Evolutionary conservation across 2,113 vertebrate genomes (phyloP), one percentile per base, ranked within the genome.

Genomic region (Rhinolophus sinicus): DNA sequence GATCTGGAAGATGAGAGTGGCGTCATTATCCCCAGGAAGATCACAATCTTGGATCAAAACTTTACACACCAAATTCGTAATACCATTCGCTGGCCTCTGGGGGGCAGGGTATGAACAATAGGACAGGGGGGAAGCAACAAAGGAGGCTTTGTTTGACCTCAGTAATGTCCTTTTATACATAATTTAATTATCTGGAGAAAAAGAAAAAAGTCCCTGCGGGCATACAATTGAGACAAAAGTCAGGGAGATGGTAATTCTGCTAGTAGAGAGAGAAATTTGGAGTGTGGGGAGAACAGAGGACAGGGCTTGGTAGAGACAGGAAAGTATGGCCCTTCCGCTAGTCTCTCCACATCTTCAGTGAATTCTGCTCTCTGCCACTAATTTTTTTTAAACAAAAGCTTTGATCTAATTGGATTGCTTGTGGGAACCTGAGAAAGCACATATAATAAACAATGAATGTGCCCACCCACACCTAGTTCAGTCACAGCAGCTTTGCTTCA

Each of bases 301-400:
- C 30, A 69, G 12, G 24, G n/a, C 24, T 50, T 47, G 12, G 11
- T 21, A 82, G 69, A 40, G 12, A 65, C 4, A 72, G 64, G 64
- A 86, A 86, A 90, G 12, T 65, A 56, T 84, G 62, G 56, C 26
- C 64, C 70, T 96, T 92, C 14, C 40, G 9, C 35, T 7, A 72
- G 50, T 92, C 21, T 84, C 21, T 84, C 54, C 35, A 70, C 33
- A 47, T 88, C 67, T 70, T 83, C 7, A 35, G 30, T 21, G 62
- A 52, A 88, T 54, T 90, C 58, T 88, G 22, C 14, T 88, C 47
- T 38, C 8, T 0, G 1, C 19, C 4, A 14, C 8, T 7, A 52
- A 38, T 47, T n/a, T 69, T 90, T 93, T 93, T 24, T 15, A 90
- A 88, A 54, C 58, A 70, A 94, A 94, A 88, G 0, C 28, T 88